Conservation (phyloP, 2,113 vertebrate genomes). For the Chamaetylas fuelleborni region DNA sequence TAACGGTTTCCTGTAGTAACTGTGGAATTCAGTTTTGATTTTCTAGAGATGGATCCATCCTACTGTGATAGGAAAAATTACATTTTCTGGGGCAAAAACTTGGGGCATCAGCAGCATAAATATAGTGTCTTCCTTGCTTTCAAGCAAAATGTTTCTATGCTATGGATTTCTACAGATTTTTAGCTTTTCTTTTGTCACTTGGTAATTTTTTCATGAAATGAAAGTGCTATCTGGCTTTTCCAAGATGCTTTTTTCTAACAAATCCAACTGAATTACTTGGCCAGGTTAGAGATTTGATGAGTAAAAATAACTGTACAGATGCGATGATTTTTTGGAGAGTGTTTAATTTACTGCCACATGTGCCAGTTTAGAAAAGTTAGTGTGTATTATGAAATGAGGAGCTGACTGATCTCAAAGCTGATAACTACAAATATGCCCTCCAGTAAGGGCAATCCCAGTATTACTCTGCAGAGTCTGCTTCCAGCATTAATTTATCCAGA, state of each 20-base stretch:
- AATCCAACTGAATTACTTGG: neutral
- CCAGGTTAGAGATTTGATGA: neutral
- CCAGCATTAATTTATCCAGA: neutral
- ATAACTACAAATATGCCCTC: neutral
- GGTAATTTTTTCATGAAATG: neutral
- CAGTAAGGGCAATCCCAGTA: neutral
- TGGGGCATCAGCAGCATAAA: neutral
- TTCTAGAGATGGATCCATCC: neutral
- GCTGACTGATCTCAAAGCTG: neutral
- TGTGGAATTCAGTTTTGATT: neutral
- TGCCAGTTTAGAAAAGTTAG: neutral
- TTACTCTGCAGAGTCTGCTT: neutral
- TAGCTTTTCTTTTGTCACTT: neutral
- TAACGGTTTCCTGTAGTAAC: neutral
- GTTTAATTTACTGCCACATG: neutral
- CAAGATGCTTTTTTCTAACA: neutral
- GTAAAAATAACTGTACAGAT: neutral
- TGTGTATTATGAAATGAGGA: neutral
- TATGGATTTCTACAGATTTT: neutral
- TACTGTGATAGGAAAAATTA: neutral
- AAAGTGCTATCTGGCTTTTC: neutral
- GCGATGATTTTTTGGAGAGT: neutral
- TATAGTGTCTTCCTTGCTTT: neutral
- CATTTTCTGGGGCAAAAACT: neutral
- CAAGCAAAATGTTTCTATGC: neutral